Evolutionary conservation across 2,888 invertebrate species (phyloP), one percentile per base, ranked within the genome.

Genomic region (Theristus sp.): DNA sequence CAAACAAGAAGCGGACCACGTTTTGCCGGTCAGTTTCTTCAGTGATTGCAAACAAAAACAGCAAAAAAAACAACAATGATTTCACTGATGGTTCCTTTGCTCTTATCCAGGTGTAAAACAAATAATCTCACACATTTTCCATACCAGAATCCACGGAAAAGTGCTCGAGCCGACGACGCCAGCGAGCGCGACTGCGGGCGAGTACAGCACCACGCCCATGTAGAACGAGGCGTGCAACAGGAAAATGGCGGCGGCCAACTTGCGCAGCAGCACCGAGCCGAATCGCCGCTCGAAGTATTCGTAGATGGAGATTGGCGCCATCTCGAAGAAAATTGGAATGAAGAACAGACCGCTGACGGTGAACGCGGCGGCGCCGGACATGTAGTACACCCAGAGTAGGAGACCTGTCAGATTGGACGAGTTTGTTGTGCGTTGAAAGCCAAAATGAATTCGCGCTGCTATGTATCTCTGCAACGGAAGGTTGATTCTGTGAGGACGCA

Each of bases 121-220:
- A n/a, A n/a, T n/a, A n/a, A n/a, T n/a, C n/a, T n/a, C n/a, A n/a
- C n/a, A n/a, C n/a, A n/a, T n/a, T n/a, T 27, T 29, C 52, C 59
- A 31, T 17, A 58, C 53, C 27, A 66, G 38, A 46, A 66, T 64
- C 46, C 66, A 66, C 2, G 66, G 66, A 64, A 64, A 66, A 3
- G 66, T 49, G 1, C 63, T 62, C 13, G 65, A 46, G 25, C 59
- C 55, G n/a, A 62, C 61, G 26, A 65, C 64, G 20, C 66, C 66
- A 17, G 62, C 57, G 2, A 66, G 60, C 0, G 66, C 66, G n/a
- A 66, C 61, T 1, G 66, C 56, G 17, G 64, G 64, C 10, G 62
- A 60, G 49, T 64, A 64, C 30, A 65, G 52, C 30, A 64, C 62
- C 22, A 65, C 60, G 25, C 65, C 62, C 64, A 66, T 66, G 60